Conservation (phyloP, 2,797 vertebrate genomes). For the Crocidura indochinensis region DNA sequence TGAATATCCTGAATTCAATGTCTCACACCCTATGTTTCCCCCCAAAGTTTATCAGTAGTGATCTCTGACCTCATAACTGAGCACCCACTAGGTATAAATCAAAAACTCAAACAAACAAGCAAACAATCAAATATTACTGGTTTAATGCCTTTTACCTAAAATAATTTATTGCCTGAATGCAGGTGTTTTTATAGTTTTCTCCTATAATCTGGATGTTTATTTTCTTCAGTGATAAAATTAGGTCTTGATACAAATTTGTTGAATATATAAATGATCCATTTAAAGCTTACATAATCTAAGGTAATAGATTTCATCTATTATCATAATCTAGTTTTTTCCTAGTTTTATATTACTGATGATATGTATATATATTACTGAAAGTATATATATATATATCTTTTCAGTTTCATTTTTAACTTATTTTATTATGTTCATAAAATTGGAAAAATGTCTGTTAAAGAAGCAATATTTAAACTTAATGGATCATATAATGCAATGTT, state of each 20-base stretch:
- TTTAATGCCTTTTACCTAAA: neutral
- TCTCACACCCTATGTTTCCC: too few species aligned
- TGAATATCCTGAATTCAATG: too few species aligned
- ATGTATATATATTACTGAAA: neutral
- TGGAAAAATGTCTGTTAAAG: neutral
- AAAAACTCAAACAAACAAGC: too few species aligned
- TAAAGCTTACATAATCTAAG: neutral
- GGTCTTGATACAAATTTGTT: neutral
- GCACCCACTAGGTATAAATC: neutral
- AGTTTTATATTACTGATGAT: neutral
- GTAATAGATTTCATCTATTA: too few species aligned
- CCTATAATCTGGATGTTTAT: neutral
- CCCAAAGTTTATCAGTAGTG: too few species aligned
- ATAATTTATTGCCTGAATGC: neutral
- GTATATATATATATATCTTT: neutral
- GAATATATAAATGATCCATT: slow-evolving; percentile 9
- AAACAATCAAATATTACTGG: neutral
- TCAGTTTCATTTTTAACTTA: neutral
- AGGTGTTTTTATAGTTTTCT: neutral
- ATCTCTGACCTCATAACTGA: too few species aligned
- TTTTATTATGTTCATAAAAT: slow-evolving; percentile 15
- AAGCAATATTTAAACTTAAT: slow-evolving; percentile 42
- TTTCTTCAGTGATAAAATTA: slow-evolving; percentile 15
- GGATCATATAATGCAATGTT: neutral
- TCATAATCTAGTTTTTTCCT: neutral